Percentiles rank a stretch among this genome's conserved stretches.
These are phyloP conservation scores for Protobothrops flavoviridis DNA, from an alignment of 2,113 vertebrate genomes.

Conservation along the genomic window DNA sequence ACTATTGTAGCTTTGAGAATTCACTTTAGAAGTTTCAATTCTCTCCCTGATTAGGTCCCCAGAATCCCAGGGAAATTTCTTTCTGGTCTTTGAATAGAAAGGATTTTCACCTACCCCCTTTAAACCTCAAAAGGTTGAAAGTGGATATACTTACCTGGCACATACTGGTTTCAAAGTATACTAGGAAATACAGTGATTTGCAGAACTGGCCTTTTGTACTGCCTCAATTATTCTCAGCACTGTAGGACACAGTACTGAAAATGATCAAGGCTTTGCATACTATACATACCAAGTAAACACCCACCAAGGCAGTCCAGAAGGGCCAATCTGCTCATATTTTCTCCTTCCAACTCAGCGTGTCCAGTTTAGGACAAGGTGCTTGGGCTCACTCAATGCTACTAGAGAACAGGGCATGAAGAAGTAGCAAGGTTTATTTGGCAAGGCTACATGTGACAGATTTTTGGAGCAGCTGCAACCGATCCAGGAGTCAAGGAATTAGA, in stretches of 20 bases:
- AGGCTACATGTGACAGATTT: not conserved
- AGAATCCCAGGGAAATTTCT: not conserved
- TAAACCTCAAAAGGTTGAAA: not conserved
- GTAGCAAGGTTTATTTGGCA: not conserved
- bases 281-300: not conserved
- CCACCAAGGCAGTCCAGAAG: not conserved
- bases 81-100: not conserved
- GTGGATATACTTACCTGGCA: not conserved
- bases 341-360: not conserved
- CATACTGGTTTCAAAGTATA: not conserved
- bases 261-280: not conserved
- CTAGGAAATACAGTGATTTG: not conserved
- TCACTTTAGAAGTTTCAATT: conserved; percentile 23
- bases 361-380: not conserved
- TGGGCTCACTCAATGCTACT: not conserved
- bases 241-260: not conserved
- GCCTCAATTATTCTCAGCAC: not conserved
- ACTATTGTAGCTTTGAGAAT: not conserved
- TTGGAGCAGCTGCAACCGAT: not conserved
- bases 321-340: not conserved
- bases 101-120: not conserved
- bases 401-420: not conserved
- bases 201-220: not conserved
- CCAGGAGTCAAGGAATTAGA: not conserved
- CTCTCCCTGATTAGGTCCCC: not conserved